Base-by-base conservation (phyloP, 2,888 invertebrate genomes). In the Pristionchus maxplancki region DNA sequence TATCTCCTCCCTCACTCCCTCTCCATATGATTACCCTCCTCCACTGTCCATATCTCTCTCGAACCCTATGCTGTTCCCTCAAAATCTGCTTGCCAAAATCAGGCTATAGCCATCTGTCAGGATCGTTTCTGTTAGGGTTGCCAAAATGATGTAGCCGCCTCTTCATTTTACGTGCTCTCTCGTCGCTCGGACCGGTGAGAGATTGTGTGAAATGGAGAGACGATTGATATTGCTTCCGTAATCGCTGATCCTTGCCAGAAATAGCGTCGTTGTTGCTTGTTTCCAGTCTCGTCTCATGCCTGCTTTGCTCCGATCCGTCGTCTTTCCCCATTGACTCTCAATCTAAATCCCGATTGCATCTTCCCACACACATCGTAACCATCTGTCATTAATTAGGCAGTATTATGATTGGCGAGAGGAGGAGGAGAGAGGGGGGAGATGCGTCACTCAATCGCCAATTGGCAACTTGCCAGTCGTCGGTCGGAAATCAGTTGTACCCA, bases 1-100 rank as follows among this genome's bases (percentile, higher is more conserved):
- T 31, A 48, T 74, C 87, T 50, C 58, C 83, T 53, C 83, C 34
- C 50, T 40, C 44, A 11, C 44, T 40, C 78, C 44, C 58, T 58
- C 83, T 24, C 83, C 83, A 83, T 50, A 83, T 83, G 58, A 50
- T 83, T 83, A 58, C n/a, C 83, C 81, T 50, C 48, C 48, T 83
- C 83, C 78, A 28, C n/a, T 37, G 37, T 71, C 71, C 37, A 40
- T 78, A 24, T 58, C 83, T 37, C 34, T 82, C 34, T 48, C 28
- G 13, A 31, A 2, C 34, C 17, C 24, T 9, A 28, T 6, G 50
- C 34, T 31, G 58, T 83, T 83, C 83, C 83, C 24, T 53, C 53
- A 53, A 78, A 44, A 78, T 40, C 78, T 78, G 44, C 78, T 40
- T 34, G 34, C 78, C 40, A 44, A 40, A 67, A 67, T 34, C 34